Evolutionary conservation across 2,797 vertebrate genomes (phyloP).

Genomic region (Melanotaenia parkinsoni): DNA sequence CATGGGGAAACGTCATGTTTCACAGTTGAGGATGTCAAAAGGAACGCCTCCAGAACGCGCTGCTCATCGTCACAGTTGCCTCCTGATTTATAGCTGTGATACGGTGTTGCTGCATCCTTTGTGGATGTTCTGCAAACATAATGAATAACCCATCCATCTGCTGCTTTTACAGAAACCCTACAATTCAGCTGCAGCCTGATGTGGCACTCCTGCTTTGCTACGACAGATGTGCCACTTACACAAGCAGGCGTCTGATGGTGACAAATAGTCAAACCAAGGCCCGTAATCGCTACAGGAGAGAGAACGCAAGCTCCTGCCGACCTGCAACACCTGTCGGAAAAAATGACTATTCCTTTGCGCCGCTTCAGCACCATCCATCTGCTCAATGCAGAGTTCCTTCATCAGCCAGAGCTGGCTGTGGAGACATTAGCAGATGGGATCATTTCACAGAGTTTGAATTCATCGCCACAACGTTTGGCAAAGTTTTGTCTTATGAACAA

Average conservation of each 20-base stretch:
- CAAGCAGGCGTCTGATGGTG: not conserved
- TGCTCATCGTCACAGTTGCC: conserved; percentile 7
- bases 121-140: not conserved
- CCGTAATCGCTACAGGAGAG: not conserved
- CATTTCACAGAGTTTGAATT: conserved; percentile 37
- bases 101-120: not conserved
- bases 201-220: not conserved
- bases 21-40: not conserved
- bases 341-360: conserved; percentile 1
- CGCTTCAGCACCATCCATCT: conserved; percentile 35
- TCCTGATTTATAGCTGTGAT: not conserved
- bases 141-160: conserved; percentile 24
- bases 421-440: conserved; percentile 40
- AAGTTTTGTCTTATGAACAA: conserved; percentile 12
- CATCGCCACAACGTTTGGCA: not conserved
- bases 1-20: not conserved
- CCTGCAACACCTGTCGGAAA: conserved; percentile 27
- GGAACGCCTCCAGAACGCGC: not conserved
- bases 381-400: conserved; percentile 15
- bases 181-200: not conserved
- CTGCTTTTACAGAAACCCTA: conserved; percentile 11
- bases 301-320: not conserved
- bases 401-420: conserved; percentile 23
- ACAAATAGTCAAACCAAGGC: conserved; percentile 23
- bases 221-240: conserved; percentile 24